Percentiles rank a stretch among this genome's conserved stretches.
Conservation (phyloP, 1,140 invertebrate genomes). For the Hylyphantes graminicola region DNA sequence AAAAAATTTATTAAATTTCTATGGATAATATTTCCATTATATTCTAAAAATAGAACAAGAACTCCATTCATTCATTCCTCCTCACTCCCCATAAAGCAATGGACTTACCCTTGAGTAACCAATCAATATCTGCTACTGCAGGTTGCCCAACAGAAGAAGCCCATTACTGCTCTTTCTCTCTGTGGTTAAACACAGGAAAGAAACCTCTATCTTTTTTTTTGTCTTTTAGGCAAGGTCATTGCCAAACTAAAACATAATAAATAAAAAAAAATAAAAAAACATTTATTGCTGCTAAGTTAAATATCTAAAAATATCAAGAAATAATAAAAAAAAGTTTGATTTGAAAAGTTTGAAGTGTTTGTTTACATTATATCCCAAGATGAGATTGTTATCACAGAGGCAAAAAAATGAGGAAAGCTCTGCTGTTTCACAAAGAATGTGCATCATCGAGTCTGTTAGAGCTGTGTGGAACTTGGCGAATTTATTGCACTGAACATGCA, state of each 20-base stretch:
- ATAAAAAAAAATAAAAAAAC: no score
- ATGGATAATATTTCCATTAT: neutral
- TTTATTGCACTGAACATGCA: conserved; percentile 44
- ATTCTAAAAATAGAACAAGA: neutral
- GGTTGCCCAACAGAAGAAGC: conserved; percentile 33
- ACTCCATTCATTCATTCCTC: conserved; percentile 10
- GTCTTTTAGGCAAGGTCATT: conserved; percentile 21
- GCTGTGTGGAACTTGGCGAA: conserved; percentile 59
- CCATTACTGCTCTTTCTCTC: neutral
- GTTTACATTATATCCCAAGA: conserved; percentile 29
- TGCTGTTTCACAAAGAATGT: conserved; percentile 17
- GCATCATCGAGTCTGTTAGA: conserved; percentile 50
- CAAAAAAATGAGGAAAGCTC: conserved; percentile 33
- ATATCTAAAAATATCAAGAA: neutral
- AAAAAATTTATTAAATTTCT: neutral
- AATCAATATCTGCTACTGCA: conserved; percentile 57
- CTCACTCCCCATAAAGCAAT: conserved; percentile 25
- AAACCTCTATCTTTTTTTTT: neutral
- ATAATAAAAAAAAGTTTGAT: no score
- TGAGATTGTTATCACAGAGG: conserved; percentile 18
- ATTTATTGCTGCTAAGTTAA: neutral
- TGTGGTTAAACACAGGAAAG: neutral
- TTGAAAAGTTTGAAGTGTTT: conserved; percentile 19
- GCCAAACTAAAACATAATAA: no score
- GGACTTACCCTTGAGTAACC: conserved; percentile 35